Base-by-base conservation (phyloP, 2,888 invertebrate species). In the Halocaridina rubra region DNA sequence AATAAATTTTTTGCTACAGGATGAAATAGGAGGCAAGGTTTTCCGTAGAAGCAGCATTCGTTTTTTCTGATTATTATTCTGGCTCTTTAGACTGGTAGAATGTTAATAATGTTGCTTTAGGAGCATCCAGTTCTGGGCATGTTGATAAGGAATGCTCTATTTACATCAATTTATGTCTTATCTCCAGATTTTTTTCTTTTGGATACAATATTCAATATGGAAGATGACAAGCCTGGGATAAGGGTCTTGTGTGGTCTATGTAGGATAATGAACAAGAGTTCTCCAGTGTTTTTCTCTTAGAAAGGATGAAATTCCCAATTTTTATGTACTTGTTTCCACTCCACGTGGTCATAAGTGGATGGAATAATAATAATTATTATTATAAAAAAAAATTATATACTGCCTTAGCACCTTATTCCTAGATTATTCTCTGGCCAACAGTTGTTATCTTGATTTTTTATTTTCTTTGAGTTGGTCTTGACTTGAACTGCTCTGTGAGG, bases 391-490 rank as follows among this genome's bases (percentile, higher is more conserved):
- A n/a, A n/a, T n/a, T 82, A 75, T 75, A 67, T 67, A 82, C 71
- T 82, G 82, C 82, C 82, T 82, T 82, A 82, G 82, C 82, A 82
- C 82, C 82, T 82, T 76, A 39, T 82, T 77, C 67, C 82, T 82
- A 82, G 82, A 82, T 82, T 81, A 81, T 74, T 77, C 82, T 77
- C 82, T 82, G 82, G 82, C 77, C 82, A 82, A 77, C 82, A 82
- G 69, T 82, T 82, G 77, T 77, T 82, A 82, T 77, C 72, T 71
- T 67, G 64, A 59, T 59, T 61, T 64, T 78, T 32, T 57, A 57
- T 75, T n/a, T 67, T 67, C 67, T 72, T 72, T 72, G 24, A 61
- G 24, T 80, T 67, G 72, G 72, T 53, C 72, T 80, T 80, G 80
- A 69, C 72, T 53, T 80, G 32, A 57, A 71, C 22, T 72, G 76